Evolutionary conservation across 1,140 invertebrate species (phyloP).

Genomic region (Trachymyrmex cornetzi): DNA sequence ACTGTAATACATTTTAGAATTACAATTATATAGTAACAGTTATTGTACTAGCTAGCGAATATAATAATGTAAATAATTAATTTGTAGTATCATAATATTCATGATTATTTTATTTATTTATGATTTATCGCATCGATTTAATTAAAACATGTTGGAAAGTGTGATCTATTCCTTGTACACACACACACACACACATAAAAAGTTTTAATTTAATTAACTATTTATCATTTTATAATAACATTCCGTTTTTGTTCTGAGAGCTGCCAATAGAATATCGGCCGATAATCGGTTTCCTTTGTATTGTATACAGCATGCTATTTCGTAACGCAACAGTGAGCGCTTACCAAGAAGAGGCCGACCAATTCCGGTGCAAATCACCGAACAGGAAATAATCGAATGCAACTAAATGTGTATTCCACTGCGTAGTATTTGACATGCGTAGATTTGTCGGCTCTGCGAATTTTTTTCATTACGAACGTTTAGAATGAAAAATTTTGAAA

Average conservation of each 20-base stretch:
- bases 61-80: background rate
- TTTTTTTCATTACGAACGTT: background rate
- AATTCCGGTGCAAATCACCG: slow-evolving; percentile 70
- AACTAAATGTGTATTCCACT: slow-evolving; percentile 40
- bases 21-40: too few species aligned
- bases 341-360: slow-evolving; percentile 69
- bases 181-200: too few species aligned
- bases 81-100: background rate
- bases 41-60: background rate
- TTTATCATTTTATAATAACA: slow-evolving; percentile 6
- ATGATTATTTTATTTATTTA: background rate
- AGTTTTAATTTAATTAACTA: slow-evolving; percentile 18
- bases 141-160: background rate
- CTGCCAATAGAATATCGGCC: slow-evolving; percentile 29
- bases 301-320: slow-evolving; percentile 66
- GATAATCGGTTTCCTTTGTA: slow-evolving; percentile 76
- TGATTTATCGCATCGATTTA: background rate
- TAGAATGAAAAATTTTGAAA: background rate
- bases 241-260: slow-evolving; percentile 26
- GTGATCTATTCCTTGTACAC: background rate
- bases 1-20: too few species aligned
- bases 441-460: background rate
- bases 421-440: slow-evolving; percentile 8
- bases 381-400: slow-evolving; percentile 63
- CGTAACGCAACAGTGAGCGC: slow-evolving; percentile 65